Conservation (phyloP, 2,888 invertebrate species). For the Chydorus sphaericus region DNA sequence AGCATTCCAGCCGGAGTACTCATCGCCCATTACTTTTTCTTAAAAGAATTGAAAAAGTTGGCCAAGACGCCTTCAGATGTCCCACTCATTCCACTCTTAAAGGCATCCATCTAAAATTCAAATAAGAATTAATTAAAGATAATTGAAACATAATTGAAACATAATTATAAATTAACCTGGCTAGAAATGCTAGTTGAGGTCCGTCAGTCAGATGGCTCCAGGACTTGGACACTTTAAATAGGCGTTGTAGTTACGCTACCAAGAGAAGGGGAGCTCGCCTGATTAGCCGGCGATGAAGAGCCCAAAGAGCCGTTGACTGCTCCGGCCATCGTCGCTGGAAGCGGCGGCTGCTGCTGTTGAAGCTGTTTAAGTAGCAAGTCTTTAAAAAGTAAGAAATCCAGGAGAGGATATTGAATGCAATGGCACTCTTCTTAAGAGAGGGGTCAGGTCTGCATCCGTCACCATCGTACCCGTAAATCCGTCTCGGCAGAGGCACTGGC, state of each 20-base stretch:
- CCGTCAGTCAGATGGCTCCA: constrained; percentile 6
- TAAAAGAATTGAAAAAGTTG: constrained; percentile 93
- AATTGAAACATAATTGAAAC: no score
- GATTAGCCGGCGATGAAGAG: not conserved
- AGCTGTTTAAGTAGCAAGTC: constrained; percentile 46
- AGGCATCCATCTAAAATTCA: constrained; percentile 47
- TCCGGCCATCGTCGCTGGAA: not conserved
- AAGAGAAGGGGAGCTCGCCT: not conserved
- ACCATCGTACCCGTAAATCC: no score
- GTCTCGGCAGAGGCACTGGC: no score
- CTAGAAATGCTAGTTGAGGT: constrained; percentile 1
- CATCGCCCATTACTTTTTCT: constrained; percentile 52
- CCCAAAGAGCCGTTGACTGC: constrained; percentile 5
- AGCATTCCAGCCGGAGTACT: not conserved
- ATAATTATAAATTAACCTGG: no score
- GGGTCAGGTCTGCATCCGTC: no score
- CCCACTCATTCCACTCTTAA: constrained; percentile 45
- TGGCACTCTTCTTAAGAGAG: no score
- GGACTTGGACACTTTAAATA: constrained; percentile 2
- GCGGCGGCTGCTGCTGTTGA: constrained; percentile 30
- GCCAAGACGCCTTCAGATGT: constrained; percentile 87
- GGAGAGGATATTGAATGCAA: no score
- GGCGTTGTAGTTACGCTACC: no score
- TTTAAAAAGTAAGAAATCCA: no score
- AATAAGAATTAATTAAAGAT: constrained; percentile 6